Percentiles rank a stretch among this genome's conserved stretches.
Evolutionary conservation across 35 echinoderm and acorn worm genomes (phyloP).

Genomic region (Ophioderma brevispina): DNA sequence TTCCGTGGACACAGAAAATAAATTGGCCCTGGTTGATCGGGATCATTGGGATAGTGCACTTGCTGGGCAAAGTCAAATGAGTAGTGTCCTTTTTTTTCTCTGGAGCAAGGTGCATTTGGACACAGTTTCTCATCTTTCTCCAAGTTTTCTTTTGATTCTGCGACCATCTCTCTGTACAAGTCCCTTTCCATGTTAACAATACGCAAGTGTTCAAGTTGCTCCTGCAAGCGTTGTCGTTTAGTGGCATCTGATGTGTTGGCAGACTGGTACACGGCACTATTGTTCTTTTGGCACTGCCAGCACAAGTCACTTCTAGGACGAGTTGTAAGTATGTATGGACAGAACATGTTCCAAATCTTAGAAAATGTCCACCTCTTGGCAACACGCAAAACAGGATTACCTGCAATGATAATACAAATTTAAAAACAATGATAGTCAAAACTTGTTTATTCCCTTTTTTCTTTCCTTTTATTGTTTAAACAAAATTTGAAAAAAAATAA

Average conservation of each 20-base stretch:
- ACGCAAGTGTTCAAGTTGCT: conserved; percentile 44
- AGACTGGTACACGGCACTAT: conserved; percentile 1
- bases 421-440: no score
- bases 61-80: conserved; percentile 75
- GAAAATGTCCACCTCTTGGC: no score
- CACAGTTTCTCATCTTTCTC: conserved; percentile 21
- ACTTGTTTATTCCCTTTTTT: no score
- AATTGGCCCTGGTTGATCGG: conserved; percentile 27
- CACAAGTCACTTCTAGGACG: conserved; percentile 55
- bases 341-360: conserved; percentile 28
- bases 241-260: neutral
- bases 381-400: no score
- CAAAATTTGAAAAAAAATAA: no score
- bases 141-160: conserved; percentile 8
- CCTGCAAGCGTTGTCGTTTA: neutral
- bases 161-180: conserved; percentile 17
- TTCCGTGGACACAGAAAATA: conserved; percentile 43
- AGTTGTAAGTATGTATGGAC: conserved; percentile 40
- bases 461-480: no score
- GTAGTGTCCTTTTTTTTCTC: conserved; percentile 48
- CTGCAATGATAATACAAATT: no score
- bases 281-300: conserved; percentile 65
- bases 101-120: conserved; percentile 30
- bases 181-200: conserved; percentile 24
- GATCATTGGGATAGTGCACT: conserved; percentile 40